Evolutionary conservation across 2,888 invertebrate genomes (phyloP).

Genomic region (Zonitis immaculata): DNA sequence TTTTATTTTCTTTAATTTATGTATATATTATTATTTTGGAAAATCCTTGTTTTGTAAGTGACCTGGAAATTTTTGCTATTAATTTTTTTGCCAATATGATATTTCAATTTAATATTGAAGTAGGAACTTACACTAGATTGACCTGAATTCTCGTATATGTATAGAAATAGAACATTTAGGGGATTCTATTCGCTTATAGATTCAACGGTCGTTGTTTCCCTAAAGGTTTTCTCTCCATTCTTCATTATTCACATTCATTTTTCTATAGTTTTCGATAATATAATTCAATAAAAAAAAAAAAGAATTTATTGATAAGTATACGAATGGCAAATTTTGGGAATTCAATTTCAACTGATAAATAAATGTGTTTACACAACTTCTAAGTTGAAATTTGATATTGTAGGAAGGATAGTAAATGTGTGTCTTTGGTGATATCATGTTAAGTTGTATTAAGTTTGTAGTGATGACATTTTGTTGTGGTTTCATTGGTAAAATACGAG

Average conservation of each 20-base stretch:
- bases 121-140: constrained; percentile 19
- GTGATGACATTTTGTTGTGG: constrained; percentile 5
- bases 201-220: constrained; percentile 27
- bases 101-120: constrained; percentile 23
- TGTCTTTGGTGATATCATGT: neutral
- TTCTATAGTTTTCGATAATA: constrained; percentile 7
- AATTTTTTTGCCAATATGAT: constrained; percentile 6
- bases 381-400: neutral
- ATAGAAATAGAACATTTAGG: constrained; percentile 25
- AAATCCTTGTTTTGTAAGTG: no score
- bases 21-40: no score
- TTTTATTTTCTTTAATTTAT: no score
- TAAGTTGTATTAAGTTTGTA: constrained; percentile 4
- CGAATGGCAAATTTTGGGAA: neutral
- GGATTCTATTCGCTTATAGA: constrained; percentile 25
- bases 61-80: neutral
- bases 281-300: no score
- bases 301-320: no score
- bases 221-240: constrained; percentile 22
- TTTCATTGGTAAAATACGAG: neutral
- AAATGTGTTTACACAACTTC: neutral
- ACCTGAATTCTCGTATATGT: constrained; percentile 23
- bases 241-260: constrained; percentile 19
- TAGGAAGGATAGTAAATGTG: neutral
- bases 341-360: no score